A percentile compares a stretch with the other conserved stretches of the same genome.
phyloP scores from a whole-genome alignment of 2,888 invertebrate genomes.

The Epinotia brunnichana region DNA sequence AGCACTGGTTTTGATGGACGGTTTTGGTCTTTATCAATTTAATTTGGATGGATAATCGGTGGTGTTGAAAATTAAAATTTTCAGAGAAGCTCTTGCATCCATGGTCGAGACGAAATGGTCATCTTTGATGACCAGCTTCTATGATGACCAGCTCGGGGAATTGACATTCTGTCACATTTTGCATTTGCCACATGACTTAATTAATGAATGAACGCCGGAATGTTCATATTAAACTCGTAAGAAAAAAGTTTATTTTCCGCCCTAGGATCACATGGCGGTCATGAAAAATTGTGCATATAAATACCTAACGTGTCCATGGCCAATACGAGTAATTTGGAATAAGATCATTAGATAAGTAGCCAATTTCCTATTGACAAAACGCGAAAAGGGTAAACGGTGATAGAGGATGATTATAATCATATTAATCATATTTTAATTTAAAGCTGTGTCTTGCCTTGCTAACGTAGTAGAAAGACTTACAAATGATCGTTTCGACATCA shows the following conservation, averaged over 20 bases:
- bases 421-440: background rate
- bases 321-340: no score
- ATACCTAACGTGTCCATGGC: background rate
- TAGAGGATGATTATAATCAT: background rate
- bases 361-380: background rate
- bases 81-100: no score
- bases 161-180: background rate
- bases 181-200: background rate
- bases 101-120: no score
- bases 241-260: no score
- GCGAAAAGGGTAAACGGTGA: background rate
- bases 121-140: background rate
- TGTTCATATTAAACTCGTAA: background rate
- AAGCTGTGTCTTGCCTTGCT: background rate
- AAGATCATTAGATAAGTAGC: no score
- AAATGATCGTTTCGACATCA: no score
- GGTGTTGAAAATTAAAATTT: background rate
- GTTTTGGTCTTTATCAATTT: slow-evolving; percentile 57
- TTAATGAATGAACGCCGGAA: background rate
- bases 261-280: no score
- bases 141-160: background rate
- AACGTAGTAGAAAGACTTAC: background rate
- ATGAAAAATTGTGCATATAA: no score
- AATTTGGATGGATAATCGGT: background rate
- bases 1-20: slow-evolving; percentile 49